phyloP scores from a whole-genome alignment of 2,797 vertebrate genomes.

The Eulemur rubriventer region DNA sequence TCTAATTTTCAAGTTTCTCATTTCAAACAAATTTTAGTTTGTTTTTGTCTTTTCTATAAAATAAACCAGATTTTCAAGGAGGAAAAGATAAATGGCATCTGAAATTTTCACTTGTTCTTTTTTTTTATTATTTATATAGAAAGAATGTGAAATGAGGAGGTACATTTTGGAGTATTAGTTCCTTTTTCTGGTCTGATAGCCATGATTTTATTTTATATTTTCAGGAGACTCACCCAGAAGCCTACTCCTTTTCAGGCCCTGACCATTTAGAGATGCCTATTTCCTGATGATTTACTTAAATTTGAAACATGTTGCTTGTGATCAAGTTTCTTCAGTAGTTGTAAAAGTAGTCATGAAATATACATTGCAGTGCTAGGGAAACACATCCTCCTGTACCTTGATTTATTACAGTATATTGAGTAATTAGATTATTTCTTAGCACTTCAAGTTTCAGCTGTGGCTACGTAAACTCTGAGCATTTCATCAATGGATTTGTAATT shows the following conservation, averaged over 20 bases:
- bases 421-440: slow-evolving; percentile 59
- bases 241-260: not conserved
- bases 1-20: slow-evolving; percentile 3
- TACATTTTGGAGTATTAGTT: not conserved
- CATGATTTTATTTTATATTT: slow-evolving; percentile 26
- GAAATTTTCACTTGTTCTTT: not conserved
- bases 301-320: slow-evolving; percentile 41
- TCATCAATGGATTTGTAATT: slow-evolving; percentile 70
- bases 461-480: slow-evolving; percentile 63
- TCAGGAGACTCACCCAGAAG: not conserved
- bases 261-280: not conserved
- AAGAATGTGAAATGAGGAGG: not conserved
- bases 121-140: not conserved
- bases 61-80: not conserved
- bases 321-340: slow-evolving; percentile 68
- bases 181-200: not conserved
- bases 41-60: not conserved
- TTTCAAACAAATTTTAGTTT: not conserved
- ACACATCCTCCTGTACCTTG: slow-evolving; percentile 13
- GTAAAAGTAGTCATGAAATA: slow-evolving; percentile 64
- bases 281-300: slow-evolving; percentile 54
- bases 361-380: not conserved
- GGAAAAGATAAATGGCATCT: not conserved
- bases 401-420: slow-evolving; percentile 40
- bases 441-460: slow-evolving; percentile 64